Conservation (phyloP, 2,113 vertebrate species). For the Crotophaga sulcirostris region DNA sequence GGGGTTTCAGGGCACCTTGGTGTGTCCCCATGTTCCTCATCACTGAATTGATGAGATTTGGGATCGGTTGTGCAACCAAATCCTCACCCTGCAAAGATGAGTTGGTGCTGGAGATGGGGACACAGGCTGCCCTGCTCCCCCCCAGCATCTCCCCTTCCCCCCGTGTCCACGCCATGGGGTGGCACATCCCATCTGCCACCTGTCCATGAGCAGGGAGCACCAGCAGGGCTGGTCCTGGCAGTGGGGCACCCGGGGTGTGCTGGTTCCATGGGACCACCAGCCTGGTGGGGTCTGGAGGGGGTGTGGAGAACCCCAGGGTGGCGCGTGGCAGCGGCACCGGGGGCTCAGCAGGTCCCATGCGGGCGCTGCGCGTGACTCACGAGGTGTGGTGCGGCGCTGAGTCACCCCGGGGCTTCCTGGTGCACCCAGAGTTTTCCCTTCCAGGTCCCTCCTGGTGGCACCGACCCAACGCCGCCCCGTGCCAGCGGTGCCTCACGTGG, state of each 20-base stretch:
- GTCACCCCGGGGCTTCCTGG: slow-evolving; percentile 47
- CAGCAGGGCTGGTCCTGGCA: neutral
- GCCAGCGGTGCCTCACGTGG: slow-evolving; percentile 5
- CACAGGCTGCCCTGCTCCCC: neutral
- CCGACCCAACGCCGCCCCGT: neutral
- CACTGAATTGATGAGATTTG: neutral
- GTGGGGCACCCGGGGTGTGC: fast-evolving
- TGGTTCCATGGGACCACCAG: neutral
- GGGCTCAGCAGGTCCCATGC: neutral
- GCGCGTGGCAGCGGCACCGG: fast-evolving
- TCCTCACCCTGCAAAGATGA: neutral
- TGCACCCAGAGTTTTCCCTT: slow-evolving; percentile 35
- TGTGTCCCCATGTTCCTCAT: fast-evolving
- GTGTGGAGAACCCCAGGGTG: fast-evolving
- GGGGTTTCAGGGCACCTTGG: neutral
- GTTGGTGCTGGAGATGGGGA: neutral
- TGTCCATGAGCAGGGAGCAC: fast-evolving
- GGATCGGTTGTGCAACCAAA: neutral
- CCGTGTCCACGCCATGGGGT: neutral
- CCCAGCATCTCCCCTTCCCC: neutral
- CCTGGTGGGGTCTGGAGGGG: neutral
- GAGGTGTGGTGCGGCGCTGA: neutral
- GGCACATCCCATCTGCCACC: neutral
- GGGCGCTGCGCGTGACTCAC: slow-evolving; percentile 9
- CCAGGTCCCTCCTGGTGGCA: slow-evolving; percentile 26